Base-by-base conservation (phyloP, 1,140 invertebrate species). In the Augochlora pura region DNA sequence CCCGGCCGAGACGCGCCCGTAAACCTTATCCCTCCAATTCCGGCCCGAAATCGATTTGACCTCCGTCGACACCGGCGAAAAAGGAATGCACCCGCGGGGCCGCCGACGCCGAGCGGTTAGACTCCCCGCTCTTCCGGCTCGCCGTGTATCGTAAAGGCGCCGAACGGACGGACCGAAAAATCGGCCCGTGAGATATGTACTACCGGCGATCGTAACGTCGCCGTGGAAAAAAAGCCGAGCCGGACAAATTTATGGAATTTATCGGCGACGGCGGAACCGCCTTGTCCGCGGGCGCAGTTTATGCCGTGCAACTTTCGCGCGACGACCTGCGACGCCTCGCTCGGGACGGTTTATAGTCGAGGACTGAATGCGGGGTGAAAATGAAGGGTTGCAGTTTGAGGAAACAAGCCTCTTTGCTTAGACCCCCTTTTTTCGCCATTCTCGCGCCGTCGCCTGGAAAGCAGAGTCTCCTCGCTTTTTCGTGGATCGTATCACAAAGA, bases 21-120 rank as follows among this genome's bases (percentile, higher is more conserved):
- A 89, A 89, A 90, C 79, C 83, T 88, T 88, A 86, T 90, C 87
- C n/a, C n/a, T 89, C 82, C 88, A 88, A 90, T 91, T 90, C 86
- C 82, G 64, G 66, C 71, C 71, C 86, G 81, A 89, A 91, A 90
- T 90, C 86, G 86, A 90, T 88, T 90, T 90, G 87, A 91, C 88
- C 89, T 76, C 81, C 80, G 75, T 66, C 81, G 82, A 81, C n/a
- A 72, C 75, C 39, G 63, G 32, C 52, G n/a, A 72, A 32, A 60
- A 72, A 60, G 66, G 72, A 65, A 81, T 39, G 64, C 6, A 39
- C 27, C 57, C n/a, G 49, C 7, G 6, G 10, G 21, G 9, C 42
- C 42, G n/a, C n/a, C n/a, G n/a, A n/a, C n/a, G n/a, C n/a, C n/a
- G n/a, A n/a, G n/a, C n/a, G n/a, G n/a, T n/a, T n/a, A n/a, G n/a